Conservation (phyloP, 2,888 invertebrate species). For the Cerceris rybyensis region DNA sequence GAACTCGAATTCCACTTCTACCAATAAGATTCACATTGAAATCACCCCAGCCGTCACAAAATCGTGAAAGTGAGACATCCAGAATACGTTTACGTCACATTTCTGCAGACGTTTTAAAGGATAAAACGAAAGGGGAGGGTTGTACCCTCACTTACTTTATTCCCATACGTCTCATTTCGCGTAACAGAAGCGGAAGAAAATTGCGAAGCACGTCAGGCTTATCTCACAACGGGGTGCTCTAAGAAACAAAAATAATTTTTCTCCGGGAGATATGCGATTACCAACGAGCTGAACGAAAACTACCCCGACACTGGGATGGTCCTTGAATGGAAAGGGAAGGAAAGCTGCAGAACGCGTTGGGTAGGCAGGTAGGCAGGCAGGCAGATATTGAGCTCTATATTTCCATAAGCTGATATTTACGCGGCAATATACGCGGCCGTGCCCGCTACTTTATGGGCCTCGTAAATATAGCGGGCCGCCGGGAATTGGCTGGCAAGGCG, state of each 20-base stretch:
- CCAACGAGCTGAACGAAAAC: conserved; percentile 63
- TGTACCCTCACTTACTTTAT: no score
- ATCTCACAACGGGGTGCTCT: no score
- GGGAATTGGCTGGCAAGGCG: conserved; percentile 81
- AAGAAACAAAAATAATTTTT: conserved; percentile 53
- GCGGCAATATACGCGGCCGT: conserved; percentile 82
- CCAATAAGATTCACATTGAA: no score
- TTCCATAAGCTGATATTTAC: conserved; percentile 85
- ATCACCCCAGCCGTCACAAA: no score
- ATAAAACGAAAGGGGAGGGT: no score
- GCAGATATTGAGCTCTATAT: conserved; percentile 84
- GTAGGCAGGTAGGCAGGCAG: conserved; percentile 70
- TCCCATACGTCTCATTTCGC: no score
- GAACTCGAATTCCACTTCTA: no score
- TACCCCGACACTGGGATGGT: conserved; percentile 56
- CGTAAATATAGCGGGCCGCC: conserved; percentile 81
- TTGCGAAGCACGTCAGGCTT: no score
- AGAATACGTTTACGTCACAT: no score
- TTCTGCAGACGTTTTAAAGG: no score
- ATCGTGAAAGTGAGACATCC: no score
- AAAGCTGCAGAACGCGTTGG: conserved; percentile 64
- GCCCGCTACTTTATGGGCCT: conserved; percentile 81
- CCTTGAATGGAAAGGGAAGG: conserved; percentile 62
- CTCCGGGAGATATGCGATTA: conserved; percentile 45
- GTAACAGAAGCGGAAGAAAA: no score